Conservation (phyloP, 2,888 invertebrate genomes). For the Eudemis profundana region DNA sequence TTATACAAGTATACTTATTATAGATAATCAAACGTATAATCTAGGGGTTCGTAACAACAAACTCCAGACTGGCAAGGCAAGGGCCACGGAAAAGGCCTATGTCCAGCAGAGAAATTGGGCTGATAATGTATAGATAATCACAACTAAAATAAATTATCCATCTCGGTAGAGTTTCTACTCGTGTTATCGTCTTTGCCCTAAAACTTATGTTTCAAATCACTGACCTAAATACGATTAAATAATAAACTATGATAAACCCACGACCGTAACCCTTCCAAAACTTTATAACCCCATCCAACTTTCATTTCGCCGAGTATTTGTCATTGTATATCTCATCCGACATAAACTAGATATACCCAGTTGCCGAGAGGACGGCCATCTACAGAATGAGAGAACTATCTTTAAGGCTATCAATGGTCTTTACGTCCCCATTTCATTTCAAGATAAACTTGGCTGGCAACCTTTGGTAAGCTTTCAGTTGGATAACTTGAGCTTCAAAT, state of each 20-base stretch:
- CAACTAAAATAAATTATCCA: too few species aligned
- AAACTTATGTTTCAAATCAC: neutral
- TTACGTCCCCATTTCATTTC: conserved; percentile 46
- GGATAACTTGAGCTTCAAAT: conserved; percentile 45
- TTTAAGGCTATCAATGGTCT: conserved; percentile 46
- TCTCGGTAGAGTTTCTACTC: too few species aligned
- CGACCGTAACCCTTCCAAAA: conserved; percentile 29
- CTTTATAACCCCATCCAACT: conserved; percentile 39
- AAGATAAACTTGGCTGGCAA: conserved; percentile 46
- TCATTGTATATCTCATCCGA: conserved; percentile 48
- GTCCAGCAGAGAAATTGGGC: too few species aligned
- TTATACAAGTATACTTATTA: too few species aligned
- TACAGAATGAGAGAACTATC: conserved; percentile 47
- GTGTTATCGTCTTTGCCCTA: too few species aligned
- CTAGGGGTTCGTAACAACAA: too few species aligned
- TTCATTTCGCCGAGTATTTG: conserved; percentile 52
- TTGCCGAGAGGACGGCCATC: conserved; percentile 46
- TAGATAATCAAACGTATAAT: too few species aligned
- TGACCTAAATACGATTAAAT: conserved; percentile 10
- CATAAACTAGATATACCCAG: conserved; percentile 47
- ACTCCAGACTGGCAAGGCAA: too few species aligned
- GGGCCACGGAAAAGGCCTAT: too few species aligned
- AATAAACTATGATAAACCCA: conserved; percentile 15
- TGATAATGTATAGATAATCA: too few species aligned
- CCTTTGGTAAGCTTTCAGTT: conserved; percentile 46